Conservation (phyloP, 2,113 vertebrate species). For the Cnemophilus loriae region DNA sequence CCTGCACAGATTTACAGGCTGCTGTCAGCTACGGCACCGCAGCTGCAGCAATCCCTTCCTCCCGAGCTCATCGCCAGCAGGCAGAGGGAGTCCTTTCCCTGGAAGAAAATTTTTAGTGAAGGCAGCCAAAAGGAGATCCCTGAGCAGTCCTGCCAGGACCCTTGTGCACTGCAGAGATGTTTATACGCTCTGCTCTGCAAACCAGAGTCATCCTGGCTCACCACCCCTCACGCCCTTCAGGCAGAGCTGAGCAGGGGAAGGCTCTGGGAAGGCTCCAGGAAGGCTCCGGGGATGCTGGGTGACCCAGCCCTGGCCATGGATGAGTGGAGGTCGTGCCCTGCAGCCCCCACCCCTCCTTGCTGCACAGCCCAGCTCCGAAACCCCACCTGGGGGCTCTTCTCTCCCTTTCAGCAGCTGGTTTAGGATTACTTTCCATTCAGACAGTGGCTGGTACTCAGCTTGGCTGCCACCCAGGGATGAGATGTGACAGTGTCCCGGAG, state of each 20-base stretch:
- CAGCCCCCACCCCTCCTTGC: background rate
- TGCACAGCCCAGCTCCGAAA: background rate
- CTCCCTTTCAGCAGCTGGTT: background rate
- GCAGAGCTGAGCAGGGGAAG: background rate
- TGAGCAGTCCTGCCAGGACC: background rate
- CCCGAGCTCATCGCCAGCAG: slow-evolving; percentile 9
- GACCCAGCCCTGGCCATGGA: background rate
- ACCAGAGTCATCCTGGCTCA: background rate
- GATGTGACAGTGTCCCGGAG: background rate
- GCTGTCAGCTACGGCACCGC: background rate
- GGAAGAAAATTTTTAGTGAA: slow-evolving; percentile 1
- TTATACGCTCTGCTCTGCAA: background rate
- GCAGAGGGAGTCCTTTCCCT: slow-evolving; percentile 64
- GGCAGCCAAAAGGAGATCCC: slow-evolving; percentile 28
- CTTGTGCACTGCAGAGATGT: background rate
- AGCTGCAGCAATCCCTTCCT: slow-evolving; percentile 13
- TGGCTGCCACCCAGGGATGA: background rate
- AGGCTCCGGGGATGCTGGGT: background rate
- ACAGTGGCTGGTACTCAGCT: background rate
- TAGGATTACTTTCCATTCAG: background rate
- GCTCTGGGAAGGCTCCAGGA: background rate
- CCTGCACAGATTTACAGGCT: background rate
- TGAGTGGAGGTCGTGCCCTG: background rate
- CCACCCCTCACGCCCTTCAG: background rate
- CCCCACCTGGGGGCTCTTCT: background rate